phyloP scores from a whole-genome alignment of 2,113 vertebrate species.

The Chlorodrepanis virens region DNA sequence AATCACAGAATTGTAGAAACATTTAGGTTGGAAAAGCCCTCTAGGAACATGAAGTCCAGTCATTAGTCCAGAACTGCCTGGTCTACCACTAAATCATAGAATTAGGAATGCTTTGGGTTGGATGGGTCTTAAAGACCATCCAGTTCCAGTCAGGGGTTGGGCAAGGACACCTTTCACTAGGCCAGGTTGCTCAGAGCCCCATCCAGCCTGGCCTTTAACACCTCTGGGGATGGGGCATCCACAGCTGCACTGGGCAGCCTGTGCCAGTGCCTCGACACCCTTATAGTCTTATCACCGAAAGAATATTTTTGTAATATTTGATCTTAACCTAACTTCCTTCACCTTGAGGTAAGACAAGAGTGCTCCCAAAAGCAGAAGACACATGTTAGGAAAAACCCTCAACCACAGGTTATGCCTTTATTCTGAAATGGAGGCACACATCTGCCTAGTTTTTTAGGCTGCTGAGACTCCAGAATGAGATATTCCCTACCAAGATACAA shows the following conservation, averaged over 20 bases:
- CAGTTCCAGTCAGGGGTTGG: neutral
- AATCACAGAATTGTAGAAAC: neutral
- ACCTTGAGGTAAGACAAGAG: neutral
- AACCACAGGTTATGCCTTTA: neutral
- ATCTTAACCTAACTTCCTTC: neutral
- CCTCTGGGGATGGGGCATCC: neutral
- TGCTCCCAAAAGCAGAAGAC: neutral
- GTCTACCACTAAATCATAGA: neutral
- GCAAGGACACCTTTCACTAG: neutral
- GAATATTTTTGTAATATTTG: neutral
- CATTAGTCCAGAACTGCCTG: neutral
- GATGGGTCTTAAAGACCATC: neutral
- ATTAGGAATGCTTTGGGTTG: neutral
- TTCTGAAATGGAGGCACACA: neutral
- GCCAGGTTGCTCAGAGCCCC: neutral
- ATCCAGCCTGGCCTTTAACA: neutral
- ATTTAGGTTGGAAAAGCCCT: neutral
- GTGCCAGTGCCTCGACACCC: fast-evolving
- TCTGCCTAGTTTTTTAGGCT: neutral
- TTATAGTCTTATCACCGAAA: neutral
- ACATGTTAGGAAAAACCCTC: neutral
- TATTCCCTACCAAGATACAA: neutral
- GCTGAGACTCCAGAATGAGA: neutral
- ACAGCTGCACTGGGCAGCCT: neutral
- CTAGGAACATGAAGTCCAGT: neutral